Evolutionary conservation across 2,888 invertebrate species (phyloP).

Genomic region (Andrena hattorfiana): DNA sequence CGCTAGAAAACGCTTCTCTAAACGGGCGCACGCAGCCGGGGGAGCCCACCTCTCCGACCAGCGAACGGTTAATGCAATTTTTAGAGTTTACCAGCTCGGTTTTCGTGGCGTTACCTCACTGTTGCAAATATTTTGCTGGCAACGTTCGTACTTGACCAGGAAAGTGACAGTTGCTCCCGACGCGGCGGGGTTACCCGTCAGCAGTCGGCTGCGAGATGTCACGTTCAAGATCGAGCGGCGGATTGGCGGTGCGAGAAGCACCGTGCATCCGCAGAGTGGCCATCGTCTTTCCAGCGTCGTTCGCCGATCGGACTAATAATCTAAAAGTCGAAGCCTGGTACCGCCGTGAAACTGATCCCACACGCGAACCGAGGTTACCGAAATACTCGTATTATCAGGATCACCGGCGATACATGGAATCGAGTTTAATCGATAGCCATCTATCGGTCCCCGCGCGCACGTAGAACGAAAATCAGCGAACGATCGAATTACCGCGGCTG

Average conservation of each 20-base stretch:
- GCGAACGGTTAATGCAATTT: conserved; percentile 47
- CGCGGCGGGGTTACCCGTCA: conserved; percentile 18
- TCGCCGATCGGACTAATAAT: conserved; percentile 31
- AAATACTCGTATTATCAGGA: conserved; percentile 44
- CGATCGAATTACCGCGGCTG: conserved; percentile 25
- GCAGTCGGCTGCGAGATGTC: conserved; percentile 17
- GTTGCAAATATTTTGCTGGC: conserved; percentile 58
- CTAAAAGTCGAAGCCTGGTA: conserved; percentile 23
- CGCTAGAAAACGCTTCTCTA: neutral
- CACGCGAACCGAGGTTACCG: conserved; percentile 42
- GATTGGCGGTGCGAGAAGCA: conserved; percentile 9
- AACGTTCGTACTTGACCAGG: conserved; percentile 49
- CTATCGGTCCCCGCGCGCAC: neutral
- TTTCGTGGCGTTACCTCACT: conserved; percentile 56
- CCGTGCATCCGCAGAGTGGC: conserved; percentile 30
- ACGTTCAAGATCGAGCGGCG: conserved; percentile 37
- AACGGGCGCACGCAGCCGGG: conserved; percentile 8
- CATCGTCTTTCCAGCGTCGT: conserved; percentile 20
- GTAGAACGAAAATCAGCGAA: conserved; percentile 30
- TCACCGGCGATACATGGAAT: conserved; percentile 37
- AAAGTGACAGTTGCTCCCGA: conserved; percentile 54
- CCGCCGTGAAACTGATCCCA: conserved; percentile 35
- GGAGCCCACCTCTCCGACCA: conserved; percentile 1
- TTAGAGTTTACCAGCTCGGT: conserved; percentile 35
- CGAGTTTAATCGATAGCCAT: conserved; percentile 48